A percentile compares a stretch with the other conserved stretches of the same genome.
Evolutionary conservation across 2,113 vertebrate genomes (phyloP).

Genomic region (Xyrauchen texanus): DNA sequence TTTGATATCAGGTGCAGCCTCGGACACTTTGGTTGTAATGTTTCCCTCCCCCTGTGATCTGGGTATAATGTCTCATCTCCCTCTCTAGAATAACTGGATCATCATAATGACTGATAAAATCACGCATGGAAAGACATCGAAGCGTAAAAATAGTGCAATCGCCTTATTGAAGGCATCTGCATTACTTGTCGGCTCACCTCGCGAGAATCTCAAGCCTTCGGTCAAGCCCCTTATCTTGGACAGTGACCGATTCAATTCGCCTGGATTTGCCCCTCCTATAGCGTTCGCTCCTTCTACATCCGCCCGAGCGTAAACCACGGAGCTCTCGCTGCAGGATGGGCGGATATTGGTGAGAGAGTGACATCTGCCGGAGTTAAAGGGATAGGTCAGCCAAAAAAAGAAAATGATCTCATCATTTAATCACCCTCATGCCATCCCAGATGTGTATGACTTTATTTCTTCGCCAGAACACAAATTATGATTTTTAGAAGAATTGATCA

Average conservation of each 20-base stretch:
- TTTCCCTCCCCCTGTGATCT: slow-evolving; percentile 57
- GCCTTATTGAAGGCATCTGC: slow-evolving; percentile 22
- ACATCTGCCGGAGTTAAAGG: neutral
- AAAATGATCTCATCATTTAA: no score
- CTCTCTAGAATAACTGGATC: slow-evolving; percentile 17
- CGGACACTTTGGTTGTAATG: slow-evolving; percentile 59
- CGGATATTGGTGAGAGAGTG: neutral
- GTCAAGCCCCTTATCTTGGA: neutral
- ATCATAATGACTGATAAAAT: slow-evolving; percentile 7
- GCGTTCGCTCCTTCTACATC: neutral
- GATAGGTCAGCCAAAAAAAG: no score
- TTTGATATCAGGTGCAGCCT: slow-evolving; percentile 66
- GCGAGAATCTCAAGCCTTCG: slow-evolving; percentile 43
- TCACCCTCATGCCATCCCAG: no score
- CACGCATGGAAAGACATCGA: slow-evolving; percentile 31
- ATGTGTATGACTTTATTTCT: no score
- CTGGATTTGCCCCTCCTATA: slow-evolving; percentile 5
- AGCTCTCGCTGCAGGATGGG: neutral
- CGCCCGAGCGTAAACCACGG: neutral
- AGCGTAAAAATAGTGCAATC: neutral
- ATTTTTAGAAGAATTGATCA: no score
- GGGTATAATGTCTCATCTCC: slow-evolving; percentile 61
- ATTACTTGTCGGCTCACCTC: slow-evolving; percentile 44
- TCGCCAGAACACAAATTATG: no score
- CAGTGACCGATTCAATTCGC: slow-evolving; percentile 43